Evolutionary conservation across 2,888 invertebrate species (phyloP), one percentile per base, ranked within the genome.

Genomic region (Cryptops parisi): DNA sequence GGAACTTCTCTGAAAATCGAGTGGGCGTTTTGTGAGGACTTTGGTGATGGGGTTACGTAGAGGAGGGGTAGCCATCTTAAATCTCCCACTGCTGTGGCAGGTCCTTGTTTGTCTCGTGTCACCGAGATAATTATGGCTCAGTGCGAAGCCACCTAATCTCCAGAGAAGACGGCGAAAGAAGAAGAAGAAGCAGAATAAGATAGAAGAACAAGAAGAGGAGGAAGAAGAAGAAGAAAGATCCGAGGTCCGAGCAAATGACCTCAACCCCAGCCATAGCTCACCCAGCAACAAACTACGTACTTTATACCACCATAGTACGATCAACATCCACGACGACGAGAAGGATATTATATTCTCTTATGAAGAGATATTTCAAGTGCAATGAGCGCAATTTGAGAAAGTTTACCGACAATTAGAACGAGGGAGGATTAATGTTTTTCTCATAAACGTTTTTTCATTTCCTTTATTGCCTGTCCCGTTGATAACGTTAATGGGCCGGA

Each of bases 401-500:
- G 43, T 41, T 17, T 41, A 41, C 43, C 19, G 43, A 41, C 43
- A 41, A 41, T 41, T 41, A 41, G 43, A 41, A 19, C 15, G 6
- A 41, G 17, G 6, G 43, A 48, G 33, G 48, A 48, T 48, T 48
- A 48, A 48, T 48, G 48, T 48, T 48, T 48, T 48, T 48, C 48
- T 48, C 48, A 48, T 48, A 48, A 48, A 48, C 17, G 48, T 33
- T 48, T 33, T 48, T 48, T 33, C 48, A 48, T 48, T 48, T 48
- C 48, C 48, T 48, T 48, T 48, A 48, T 48, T 48, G 48, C 48
- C 33, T 48, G 48, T 48, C 48, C 39, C 33, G 33, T 19, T 48
- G 48, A 48, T 48, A 48, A 48, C 33, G 48, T 17, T 48, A 48
- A 48, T 48, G 48, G 48, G 48, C 48, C 39, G 19, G 33, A 15